Conservation (phyloP, 2,888 invertebrate species). For the Lasioglossum oenotherae region DNA sequence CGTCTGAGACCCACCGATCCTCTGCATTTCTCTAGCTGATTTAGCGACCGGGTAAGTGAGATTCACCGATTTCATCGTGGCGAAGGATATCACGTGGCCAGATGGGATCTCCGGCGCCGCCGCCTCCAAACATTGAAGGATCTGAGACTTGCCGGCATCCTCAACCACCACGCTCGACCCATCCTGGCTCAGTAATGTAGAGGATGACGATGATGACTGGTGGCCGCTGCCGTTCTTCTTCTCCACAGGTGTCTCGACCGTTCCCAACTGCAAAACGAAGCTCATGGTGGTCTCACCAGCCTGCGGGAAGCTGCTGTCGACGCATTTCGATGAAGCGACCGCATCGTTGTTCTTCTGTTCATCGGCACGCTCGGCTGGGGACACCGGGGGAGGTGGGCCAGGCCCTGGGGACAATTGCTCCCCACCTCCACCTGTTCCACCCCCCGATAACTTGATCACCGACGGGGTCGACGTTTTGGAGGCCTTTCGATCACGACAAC, state of each 20-base stretch:
- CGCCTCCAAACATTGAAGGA: slow-evolving; percentile 62
- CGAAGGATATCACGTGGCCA: slow-evolving; percentile 55
- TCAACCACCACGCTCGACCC: slow-evolving; percentile 19
- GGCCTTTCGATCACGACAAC: slow-evolving; percentile 76
- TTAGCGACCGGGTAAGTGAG: slow-evolving; percentile 72
- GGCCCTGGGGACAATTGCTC: slow-evolving; percentile 78
- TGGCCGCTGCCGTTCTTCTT: slow-evolving; percentile 40
- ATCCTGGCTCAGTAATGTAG: slow-evolving; percentile 41
- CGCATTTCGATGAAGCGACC: slow-evolving; percentile 47
- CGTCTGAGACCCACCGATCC: slow-evolving; percentile 64
- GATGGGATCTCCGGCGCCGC: slow-evolving; percentile 34
- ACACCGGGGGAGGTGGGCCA: slow-evolving; percentile 73
- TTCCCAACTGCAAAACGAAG: slow-evolving; percentile 78
- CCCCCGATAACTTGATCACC: slow-evolving; percentile 84
- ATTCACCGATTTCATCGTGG: slow-evolving; percentile 70
- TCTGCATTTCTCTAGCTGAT: slow-evolving; percentile 69
- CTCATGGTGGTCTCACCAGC: slow-evolving; percentile 78
- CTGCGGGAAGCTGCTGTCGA: slow-evolving; percentile 44
- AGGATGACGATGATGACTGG: neutral
- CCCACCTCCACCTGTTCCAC: slow-evolving; percentile 81
- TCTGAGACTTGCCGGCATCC: slow-evolving; percentile 46
- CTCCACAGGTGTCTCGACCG: slow-evolving; percentile 67
- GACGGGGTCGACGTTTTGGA: slow-evolving; percentile 84
- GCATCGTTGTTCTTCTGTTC: slow-evolving; percentile 50
- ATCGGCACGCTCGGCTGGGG: slow-evolving; percentile 64